phyloP scores from a whole-genome alignment of 2,888 invertebrate species.

The Lucinisca nassula region DNA sequence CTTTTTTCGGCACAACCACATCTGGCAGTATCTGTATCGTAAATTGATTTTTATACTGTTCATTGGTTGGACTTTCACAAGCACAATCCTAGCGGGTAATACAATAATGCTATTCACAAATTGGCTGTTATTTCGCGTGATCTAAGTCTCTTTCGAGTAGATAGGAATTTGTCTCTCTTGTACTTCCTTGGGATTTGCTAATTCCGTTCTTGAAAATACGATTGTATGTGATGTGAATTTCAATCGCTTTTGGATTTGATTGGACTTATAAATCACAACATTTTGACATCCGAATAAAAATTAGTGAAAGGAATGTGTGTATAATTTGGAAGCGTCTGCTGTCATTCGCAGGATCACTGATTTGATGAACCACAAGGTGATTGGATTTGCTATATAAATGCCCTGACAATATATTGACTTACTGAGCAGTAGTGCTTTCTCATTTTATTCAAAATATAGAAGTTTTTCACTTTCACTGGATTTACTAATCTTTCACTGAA shows the following conservation, averaged over 20 bases:
- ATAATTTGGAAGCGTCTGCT: not conserved
- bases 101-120: slow-evolving; percentile 13
- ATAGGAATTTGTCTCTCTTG: not conserved
- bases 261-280: slow-evolving; percentile 17
- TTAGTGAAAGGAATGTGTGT: not conserved
- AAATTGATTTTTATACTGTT: slow-evolving; percentile 6
- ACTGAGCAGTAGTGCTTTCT: too few relatives aligned
- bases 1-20: not conserved
- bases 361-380: too few relatives aligned
- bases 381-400: too few relatives aligned
- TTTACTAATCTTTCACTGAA: too few relatives aligned
- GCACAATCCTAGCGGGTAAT: not conserved
- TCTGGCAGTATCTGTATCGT: not conserved
- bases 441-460: too few relatives aligned
- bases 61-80: not conserved
- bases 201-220: not conserved
- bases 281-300: slow-evolving; percentile 5
- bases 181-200: not conserved
- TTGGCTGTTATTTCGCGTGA: slow-evolving; percentile 6
- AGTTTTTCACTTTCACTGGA: too few relatives aligned
- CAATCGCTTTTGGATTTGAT: slow-evolving; percentile 7
- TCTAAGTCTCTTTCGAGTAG: not conserved
- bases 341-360: too few relatives aligned
- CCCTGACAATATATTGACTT: too few relatives aligned
- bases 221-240: slow-evolving; percentile 13